These are phyloP conservation scores for Terrapene triunguis DNA, from an alignment of 2,113 vertebrate genomes.

Conservation along the genomic window DNA sequence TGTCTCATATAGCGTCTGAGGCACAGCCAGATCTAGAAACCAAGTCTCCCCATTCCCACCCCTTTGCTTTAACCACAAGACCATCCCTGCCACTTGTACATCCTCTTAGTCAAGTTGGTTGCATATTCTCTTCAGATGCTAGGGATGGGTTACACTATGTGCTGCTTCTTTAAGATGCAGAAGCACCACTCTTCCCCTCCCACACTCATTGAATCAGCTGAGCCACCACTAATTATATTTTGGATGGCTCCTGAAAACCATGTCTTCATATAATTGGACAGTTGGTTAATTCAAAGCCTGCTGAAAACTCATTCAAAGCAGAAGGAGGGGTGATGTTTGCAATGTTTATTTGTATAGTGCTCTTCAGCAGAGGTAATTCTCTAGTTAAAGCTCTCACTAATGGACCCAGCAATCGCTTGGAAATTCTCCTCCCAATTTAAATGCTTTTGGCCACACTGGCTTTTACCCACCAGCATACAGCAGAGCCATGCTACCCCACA, in stretches of 20 bases:
- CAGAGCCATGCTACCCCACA: background rate
- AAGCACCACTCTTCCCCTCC: background rate
- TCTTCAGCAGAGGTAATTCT: slow-evolving; percentile 1
- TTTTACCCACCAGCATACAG: background rate
- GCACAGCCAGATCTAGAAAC: background rate
- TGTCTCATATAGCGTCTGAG: background rate
- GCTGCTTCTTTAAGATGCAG: slow-evolving; percentile 28
- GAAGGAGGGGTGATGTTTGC: slow-evolving; percentile 40
- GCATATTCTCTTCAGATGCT: background rate
- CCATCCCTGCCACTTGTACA: background rate
- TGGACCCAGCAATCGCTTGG: slow-evolving; percentile 8
- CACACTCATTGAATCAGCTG: background rate
- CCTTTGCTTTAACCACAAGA: background rate
- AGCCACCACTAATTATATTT: slow-evolving; percentile 15
- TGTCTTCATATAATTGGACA: slow-evolving; percentile 42
- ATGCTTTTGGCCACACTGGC: background rate
- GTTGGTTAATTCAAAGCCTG: slow-evolving; percentile 55
- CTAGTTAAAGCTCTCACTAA: slow-evolving; percentile 5
- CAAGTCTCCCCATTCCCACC: background rate
- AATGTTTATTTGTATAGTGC: slow-evolving; percentile 35
- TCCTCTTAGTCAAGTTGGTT: background rate
- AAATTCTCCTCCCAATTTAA: slow-evolving; percentile 7
- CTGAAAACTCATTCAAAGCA: slow-evolving; percentile 20
- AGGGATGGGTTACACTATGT: accelerated
- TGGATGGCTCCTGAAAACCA: slow-evolving; percentile 46